Base-by-base conservation (phyloP, 2,797 vertebrate species). In the Poecilia picta region DNA sequence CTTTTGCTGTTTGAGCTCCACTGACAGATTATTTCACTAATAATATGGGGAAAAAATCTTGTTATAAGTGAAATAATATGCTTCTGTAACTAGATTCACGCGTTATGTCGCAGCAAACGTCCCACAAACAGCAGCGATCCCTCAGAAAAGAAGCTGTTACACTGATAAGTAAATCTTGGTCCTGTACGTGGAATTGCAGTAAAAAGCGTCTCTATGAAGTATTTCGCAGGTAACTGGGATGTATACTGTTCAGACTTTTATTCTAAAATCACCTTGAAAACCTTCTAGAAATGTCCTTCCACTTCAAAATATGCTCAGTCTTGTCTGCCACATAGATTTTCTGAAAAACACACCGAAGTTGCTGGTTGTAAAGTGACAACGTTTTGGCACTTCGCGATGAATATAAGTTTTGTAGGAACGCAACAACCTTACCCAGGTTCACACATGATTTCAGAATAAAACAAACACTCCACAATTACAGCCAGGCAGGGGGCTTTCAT, bases 381-480 rank as follows among this genome's bases (percentile, higher is more conserved):
- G n/a, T 62, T 62, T 31, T 31, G 53, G 12, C 53, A 18, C 11
- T 57, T 57, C n/a, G 53, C 6, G 25, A 13, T 13, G 25, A 28
- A 57, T 12, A n/a, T 12, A 57, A 5, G 25, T 73, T 75, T 53
- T 75, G 77, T 4, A 10, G 45, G 62, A 70, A 77, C 18, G 15
- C 76, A 73, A 78, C 31, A 73, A 89, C 83, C 33, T 74, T 31
- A 73, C 0, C 3, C 74, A 78, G 62, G 75, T 86, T 74, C 43
- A 25, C 31, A 62, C 39, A 66, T 85, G 53, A 77, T 74, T 73
- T 78, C 15, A 83, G 72, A 73, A 80, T 73, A 20, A 83, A 83
- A 87, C 83, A 82, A 89, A 88, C 75, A 78, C 75, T 39, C 53
- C 71, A 75, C 84, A 87, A 89, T 91, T 90, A 90, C 74, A 81